Conservation (phyloP, 2,888 invertebrate genomes). For the Pyrrhosoma nymphula region DNA sequence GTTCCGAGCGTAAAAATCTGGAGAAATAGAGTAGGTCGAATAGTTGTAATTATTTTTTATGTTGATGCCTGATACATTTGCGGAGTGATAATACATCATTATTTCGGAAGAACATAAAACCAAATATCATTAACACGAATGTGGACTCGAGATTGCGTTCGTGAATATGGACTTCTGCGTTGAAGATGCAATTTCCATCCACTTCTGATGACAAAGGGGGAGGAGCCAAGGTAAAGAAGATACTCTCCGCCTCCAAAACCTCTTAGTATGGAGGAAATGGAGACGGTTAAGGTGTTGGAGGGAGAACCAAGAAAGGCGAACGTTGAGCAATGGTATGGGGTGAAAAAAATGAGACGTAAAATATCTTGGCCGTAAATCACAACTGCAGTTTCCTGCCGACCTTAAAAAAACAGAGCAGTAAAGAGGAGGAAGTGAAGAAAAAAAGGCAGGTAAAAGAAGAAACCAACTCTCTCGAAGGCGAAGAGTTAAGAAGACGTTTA, state of each 20-base stretch:
- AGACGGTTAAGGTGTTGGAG: background rate
- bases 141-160: too few species aligned
- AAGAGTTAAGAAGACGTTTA: background rate
- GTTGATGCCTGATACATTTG: too few species aligned
- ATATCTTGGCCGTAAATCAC: background rate
- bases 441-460: background rate
- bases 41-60: too few species aligned
- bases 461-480: background rate
- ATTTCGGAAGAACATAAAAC: too few species aligned
- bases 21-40: too few species aligned
- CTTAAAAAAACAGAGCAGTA: background rate
- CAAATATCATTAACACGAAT: too few species aligned
- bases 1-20: too few species aligned
- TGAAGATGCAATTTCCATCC: background rate
- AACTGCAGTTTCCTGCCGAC: slow-evolving; percentile 42
- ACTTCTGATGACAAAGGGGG: background rate
- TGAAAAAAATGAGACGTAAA: background rate
- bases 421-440: background rate
- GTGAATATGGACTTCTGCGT: too few species aligned
- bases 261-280: background rate
- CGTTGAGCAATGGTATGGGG: background rate
- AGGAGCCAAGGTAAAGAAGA: background rate
- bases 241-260: background rate
- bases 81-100: too few species aligned
- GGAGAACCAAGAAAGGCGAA: background rate